Percentiles rank a stretch among this genome's conserved stretches.
Conservation (phyloP, 2,888 invertebrate genomes). For the Aporophyla nigra region DNA sequence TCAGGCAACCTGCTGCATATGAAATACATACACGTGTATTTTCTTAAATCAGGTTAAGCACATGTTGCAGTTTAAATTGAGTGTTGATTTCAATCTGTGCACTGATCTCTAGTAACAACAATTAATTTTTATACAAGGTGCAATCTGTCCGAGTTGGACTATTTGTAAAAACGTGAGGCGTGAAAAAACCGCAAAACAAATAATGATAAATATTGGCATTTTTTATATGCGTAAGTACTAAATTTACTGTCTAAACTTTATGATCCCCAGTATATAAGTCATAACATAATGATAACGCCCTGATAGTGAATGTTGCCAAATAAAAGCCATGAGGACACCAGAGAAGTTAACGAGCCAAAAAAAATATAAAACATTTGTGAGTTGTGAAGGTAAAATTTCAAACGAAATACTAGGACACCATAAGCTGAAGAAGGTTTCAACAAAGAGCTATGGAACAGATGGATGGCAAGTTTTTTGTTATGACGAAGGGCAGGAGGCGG, state of each 20-base stretch:
- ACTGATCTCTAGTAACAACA: neutral
- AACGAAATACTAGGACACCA: constrained; percentile 69
- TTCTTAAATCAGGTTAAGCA: constrained; percentile 8
- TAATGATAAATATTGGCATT: too few relatives aligned
- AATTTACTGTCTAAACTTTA: constrained; percentile 9
- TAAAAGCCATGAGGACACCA: neutral
- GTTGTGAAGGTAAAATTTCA: constrained; percentile 68
- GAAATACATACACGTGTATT: constrained; percentile 32
- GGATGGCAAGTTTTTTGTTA: constrained; percentile 56
- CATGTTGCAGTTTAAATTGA: neutral
- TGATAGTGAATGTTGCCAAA: neutral
- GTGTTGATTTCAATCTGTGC: neutral
- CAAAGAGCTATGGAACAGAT: constrained; percentile 45
- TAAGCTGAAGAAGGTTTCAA: constrained; percentile 47
- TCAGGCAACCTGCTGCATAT: constrained; percentile 22
- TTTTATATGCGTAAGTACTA: neutral
- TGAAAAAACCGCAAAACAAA: too few relatives aligned
- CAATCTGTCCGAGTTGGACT: too few relatives aligned
- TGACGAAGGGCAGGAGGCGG: constrained; percentile 55
- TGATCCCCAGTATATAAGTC: neutral
- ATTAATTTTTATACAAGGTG: neutral
- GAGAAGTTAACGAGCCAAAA: constrained; percentile 8
- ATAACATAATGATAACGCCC: neutral
- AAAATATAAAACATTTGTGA: constrained; percentile 60
- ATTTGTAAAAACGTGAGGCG: too few relatives aligned